phyloP scores from a whole-genome alignment of 2,797 vertebrate genomes.

The Carcharodon carcharias region DNA sequence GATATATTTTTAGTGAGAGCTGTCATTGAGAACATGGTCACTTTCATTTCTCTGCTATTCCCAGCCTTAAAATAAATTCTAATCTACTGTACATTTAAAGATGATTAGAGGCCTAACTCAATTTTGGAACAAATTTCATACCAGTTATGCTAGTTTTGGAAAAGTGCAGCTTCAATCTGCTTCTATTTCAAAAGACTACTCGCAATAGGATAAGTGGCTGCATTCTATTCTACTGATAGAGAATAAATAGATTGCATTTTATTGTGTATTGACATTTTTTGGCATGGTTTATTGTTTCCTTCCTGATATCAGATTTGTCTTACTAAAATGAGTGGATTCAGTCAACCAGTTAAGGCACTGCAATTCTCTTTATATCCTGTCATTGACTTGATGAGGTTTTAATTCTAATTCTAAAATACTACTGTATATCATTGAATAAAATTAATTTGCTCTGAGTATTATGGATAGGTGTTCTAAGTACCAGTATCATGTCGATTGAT shows the following conservation, averaged over 20 bases:
- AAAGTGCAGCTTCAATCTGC: neutral
- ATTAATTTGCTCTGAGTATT: neutral
- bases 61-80: neutral
- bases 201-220: neutral
- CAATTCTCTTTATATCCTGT: neutral
- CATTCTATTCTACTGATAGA: neutral
- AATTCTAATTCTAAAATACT: constrained; percentile 17
- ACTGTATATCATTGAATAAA: constrained; percentile 23
- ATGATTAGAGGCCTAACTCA: neutral
- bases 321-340: neutral
- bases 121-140: neutral
- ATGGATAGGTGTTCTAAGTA: neutral
- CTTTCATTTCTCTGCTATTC: neutral
- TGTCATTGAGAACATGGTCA: neutral
- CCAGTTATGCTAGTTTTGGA: neutral
- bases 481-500: constrained; percentile 9
- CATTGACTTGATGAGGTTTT: neutral
- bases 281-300: neutral
- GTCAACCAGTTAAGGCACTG: neutral
- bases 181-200: neutral
- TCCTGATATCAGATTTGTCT: neutral
- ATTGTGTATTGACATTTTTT: constrained; percentile 8
- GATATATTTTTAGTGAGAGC: neutral
- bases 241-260: neutral
- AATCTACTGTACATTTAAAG: neutral